Percentiles rank a stretch among this genome's conserved stretches.
phyloP scores from a whole-genome alignment of 1,140 invertebrate species.

The Drosophila orosa region DNA sequence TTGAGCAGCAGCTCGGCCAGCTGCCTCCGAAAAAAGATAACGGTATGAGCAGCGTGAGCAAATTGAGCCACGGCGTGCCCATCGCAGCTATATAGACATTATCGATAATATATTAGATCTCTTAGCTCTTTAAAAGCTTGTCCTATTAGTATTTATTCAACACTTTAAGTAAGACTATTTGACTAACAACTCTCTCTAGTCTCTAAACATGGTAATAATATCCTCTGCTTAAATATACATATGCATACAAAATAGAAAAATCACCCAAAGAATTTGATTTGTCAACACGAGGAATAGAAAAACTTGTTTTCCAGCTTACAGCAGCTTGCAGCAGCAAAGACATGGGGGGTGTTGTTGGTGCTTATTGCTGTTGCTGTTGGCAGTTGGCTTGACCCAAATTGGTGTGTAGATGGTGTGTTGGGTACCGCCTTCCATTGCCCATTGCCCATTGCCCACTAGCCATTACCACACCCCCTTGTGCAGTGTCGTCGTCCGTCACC shows the following conservation, averaged over 20 bases:
- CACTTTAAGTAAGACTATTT: too few relatives aligned
- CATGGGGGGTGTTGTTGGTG: neutral
- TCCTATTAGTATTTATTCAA: neutral
- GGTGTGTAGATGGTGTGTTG: conserved; percentile 11
- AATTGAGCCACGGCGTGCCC: too few relatives aligned
- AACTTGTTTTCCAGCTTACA: conserved; percentile 45
- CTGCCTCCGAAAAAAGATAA: too few relatives aligned
- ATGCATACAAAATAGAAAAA: neutral
- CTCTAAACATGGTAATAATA: neutral
- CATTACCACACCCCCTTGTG: conserved; percentile 3
- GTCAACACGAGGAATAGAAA: conserved; percentile 27
- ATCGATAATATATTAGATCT: too few relatives aligned
- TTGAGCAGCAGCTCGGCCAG: too few relatives aligned
- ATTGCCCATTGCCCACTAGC: conserved; percentile 2
- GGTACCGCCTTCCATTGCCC: conserved; percentile 7
- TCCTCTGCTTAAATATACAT: neutral
- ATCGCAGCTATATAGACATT: too few relatives aligned
- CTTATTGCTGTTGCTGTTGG: conserved; percentile 22
- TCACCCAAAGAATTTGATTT: conserved; percentile 35
- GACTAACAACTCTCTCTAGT: neutral
- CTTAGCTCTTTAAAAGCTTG: too few relatives aligned
- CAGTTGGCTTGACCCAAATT: conserved; percentile 53
- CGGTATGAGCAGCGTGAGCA: too few relatives aligned
- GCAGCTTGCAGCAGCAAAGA: conserved; percentile 8
- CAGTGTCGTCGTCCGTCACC: neutral